Evolutionary conservation across 2,888 invertebrate species (phyloP).

Genomic region (Strigamia transsilvanica): DNA sequence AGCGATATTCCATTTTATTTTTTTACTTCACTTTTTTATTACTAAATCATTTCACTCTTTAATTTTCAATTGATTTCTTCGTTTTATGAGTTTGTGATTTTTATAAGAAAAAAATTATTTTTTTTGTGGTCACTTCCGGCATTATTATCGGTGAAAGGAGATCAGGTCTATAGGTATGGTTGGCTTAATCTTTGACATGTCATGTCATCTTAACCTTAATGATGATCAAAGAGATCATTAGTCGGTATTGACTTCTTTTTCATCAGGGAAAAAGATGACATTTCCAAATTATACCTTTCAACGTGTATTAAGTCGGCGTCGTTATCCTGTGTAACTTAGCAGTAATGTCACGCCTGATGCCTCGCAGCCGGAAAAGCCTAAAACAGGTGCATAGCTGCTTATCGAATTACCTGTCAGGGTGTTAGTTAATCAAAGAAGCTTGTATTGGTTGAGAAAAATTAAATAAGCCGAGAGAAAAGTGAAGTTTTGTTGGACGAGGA

Average conservation of each 20-base stretch:
- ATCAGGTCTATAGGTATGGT: neutral
- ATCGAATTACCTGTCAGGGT: neutral
- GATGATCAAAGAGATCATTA: conserved; percentile 32
- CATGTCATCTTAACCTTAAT: conserved; percentile 6
- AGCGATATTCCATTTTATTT: neutral
- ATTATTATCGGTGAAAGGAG: neutral
- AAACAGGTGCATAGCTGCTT: neutral
- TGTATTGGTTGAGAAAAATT: neutral
- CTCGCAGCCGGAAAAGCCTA: neutral
- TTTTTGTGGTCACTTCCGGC: too few relatives aligned
- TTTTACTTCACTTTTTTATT: neutral
- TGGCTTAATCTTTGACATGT: conserved; percentile 14
- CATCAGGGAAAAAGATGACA: neutral
- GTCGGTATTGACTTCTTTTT: conserved; percentile 26
- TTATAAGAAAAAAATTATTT: too few relatives aligned
- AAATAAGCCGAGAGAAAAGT: neutral
- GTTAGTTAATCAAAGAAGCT: neutral
- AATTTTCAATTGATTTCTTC: neutral
- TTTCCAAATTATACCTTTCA: conserved; percentile 27
- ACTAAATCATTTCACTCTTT: neutral
- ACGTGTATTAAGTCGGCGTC: neutral
- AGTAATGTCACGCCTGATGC: neutral
- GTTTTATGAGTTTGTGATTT: too few relatives aligned
- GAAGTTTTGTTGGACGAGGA: neutral
- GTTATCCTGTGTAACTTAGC: conserved; percentile 1